Percentiles rank a stretch among this genome's conserved stretches.
phyloP scores from a whole-genome alignment of 2,888 invertebrate genomes.

The Ormyrus labotus region DNA sequence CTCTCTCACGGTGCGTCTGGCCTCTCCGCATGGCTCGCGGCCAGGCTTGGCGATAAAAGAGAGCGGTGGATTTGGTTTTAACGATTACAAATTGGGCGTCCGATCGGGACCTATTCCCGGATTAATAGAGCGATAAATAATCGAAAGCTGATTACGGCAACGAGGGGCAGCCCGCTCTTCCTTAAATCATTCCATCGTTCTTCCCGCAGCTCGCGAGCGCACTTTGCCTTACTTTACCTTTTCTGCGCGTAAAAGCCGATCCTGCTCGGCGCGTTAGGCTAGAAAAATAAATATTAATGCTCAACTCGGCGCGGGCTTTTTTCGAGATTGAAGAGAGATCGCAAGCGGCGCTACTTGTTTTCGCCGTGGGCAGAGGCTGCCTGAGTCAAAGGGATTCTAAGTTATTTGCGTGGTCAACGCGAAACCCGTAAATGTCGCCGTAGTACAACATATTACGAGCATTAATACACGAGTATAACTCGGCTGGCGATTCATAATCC shows the following conservation, averaged over 20 bases:
- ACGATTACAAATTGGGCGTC: slow-evolving; percentile 73
- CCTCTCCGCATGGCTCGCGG: neutral
- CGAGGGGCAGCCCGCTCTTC: slow-evolving; percentile 49
- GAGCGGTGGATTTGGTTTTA: slow-evolving; percentile 63
- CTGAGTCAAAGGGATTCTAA: slow-evolving; percentile 62
- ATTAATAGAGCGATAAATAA: slow-evolving; percentile 74
- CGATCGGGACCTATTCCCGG: slow-evolving; percentile 71
- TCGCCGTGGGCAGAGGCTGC: slow-evolving; percentile 37
- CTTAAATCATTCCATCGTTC: slow-evolving; percentile 52
- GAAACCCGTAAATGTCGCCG: slow-evolving; percentile 71
- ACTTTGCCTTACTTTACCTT: slow-evolving; percentile 14
- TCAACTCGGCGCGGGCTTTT: neutral
- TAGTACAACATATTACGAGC: slow-evolving; percentile 72
- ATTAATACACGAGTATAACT: slow-evolving; percentile 71
- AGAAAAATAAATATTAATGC: slow-evolving; percentile 18
- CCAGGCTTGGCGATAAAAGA: slow-evolving; percentile 53
- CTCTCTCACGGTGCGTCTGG: neutral
- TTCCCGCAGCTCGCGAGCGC: slow-evolving; percentile 36
- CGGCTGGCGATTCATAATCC: slow-evolving; percentile 71
- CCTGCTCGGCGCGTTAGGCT: neutral
- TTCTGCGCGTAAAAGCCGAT: slow-evolving; percentile 8
- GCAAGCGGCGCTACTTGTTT: slow-evolving; percentile 15
- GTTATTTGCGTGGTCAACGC: slow-evolving; percentile 68
- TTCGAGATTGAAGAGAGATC: neutral
- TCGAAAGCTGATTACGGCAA: slow-evolving; percentile 69